Conservation (phyloP, 2,888 invertebrate genomes). For the Caenorhabditis uteleia region DNA sequence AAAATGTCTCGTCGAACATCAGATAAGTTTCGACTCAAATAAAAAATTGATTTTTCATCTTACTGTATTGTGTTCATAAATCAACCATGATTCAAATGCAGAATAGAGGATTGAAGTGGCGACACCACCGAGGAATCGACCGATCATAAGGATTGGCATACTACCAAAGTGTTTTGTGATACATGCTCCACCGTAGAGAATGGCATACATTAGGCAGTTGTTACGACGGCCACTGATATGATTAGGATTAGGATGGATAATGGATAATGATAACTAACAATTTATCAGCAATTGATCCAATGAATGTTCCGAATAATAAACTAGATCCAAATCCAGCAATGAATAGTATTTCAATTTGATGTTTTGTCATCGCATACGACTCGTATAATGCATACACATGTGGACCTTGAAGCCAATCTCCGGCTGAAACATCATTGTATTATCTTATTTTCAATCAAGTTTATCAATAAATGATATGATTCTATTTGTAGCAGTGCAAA, state of each 20-base stretch:
- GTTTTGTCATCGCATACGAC: constrained; percentile 72
- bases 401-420: constrained; percentile 74
- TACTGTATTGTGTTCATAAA: constrained; percentile 73
- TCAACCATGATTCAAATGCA: constrained; percentile 74
- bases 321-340: constrained; percentile 74
- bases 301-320: constrained; percentile 73
- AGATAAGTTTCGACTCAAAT: no score
- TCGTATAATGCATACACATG: constrained; percentile 74
- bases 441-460: no score
- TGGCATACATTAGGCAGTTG: constrained; percentile 73
- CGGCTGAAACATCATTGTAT: constrained; percentile 70
- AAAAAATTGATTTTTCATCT: no score
- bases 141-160: constrained; percentile 72
- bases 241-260: no score
- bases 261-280: no score
- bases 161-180: constrained; percentile 73
- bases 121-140: constrained; percentile 72
- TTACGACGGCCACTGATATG: constrained; percentile 72
- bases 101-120: constrained; percentile 74
- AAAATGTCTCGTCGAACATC: no score
- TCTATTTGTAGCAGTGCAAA: no score
- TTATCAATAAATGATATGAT: no score
- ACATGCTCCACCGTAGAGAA: constrained; percentile 72
- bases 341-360: constrained; percentile 71
- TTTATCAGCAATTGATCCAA: constrained; percentile 74